Conservation (phyloP, 2,113 vertebrate genomes). For the Salvelinus sp. region DNA sequence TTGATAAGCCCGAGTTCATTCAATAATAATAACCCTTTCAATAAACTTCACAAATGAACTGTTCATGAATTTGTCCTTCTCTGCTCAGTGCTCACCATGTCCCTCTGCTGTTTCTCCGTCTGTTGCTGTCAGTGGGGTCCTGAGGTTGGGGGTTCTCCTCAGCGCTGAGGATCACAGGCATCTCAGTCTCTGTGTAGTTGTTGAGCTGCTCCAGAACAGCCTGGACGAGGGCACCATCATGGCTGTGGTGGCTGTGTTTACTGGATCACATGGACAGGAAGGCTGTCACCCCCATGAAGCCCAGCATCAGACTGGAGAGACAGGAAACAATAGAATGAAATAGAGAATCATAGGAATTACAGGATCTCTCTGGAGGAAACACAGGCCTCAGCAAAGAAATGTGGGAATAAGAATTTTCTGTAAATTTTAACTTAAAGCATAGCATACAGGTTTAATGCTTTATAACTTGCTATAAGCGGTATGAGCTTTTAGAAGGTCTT, state of each 20-base stretch:
- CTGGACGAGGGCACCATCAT: conserved; percentile 97
- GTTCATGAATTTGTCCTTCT: not conserved
- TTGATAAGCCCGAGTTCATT: too few species aligned
- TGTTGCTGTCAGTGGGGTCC: conserved; percentile 56
- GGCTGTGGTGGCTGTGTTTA: conserved; percentile 94
- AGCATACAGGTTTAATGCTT: too few species aligned
- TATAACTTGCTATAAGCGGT: too few species aligned
- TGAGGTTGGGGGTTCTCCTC: conserved; percentile 47
- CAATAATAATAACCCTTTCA: not conserved
- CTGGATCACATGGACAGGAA: conserved; percentile 99
- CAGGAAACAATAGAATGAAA: not conserved
- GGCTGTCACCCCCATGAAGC: conserved; percentile 92
- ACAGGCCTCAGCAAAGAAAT: not conserved
- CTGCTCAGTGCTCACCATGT: conserved; percentile 61
- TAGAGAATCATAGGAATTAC: not conserved
- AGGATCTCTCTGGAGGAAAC: conserved; percentile 1
- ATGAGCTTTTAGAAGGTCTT: too few species aligned
- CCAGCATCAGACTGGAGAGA: conserved; percentile 87
- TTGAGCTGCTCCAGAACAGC: conserved; percentile 87
- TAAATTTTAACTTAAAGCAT: too few species aligned
- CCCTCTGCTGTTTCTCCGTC: conserved; percentile 59
- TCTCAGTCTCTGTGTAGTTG: conserved; percentile 58
- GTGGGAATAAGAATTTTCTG: too few species aligned
- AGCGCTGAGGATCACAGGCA: conserved; percentile 53
- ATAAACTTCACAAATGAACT: not conserved